A percentile compares a stretch with the other conserved stretches of the same genome.
phyloP scores from a whole-genome alignment of 1,140 invertebrate genomes.

The Acromyrmex charruanus region DNA sequence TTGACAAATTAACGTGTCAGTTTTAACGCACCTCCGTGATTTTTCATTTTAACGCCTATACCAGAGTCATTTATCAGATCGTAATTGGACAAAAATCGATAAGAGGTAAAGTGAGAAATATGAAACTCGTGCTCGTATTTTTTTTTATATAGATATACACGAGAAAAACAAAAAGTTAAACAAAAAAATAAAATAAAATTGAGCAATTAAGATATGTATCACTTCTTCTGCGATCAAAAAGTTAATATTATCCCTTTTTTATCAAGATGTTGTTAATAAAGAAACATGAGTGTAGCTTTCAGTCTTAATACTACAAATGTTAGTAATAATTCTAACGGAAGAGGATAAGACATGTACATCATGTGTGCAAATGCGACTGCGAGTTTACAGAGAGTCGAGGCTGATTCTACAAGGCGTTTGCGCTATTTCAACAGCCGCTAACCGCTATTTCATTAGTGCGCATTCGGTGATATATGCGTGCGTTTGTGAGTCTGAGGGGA shows the following conservation, averaged over 20 bases:
- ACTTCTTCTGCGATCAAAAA: neutral
- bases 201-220: neutral
- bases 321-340: conserved; percentile 38
- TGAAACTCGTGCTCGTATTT: neutral
- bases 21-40: neutral
- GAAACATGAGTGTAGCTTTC: neutral
- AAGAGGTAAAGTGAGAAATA: neutral
- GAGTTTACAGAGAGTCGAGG: conserved; percentile 19
- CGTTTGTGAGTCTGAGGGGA: conserved; percentile 41
- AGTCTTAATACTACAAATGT: neutral
- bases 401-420: conserved; percentile 36
- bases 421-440: conserved; percentile 45
- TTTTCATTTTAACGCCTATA: neutral
- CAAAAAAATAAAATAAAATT: neutral
- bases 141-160: neutral
- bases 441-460: conserved; percentile 60
- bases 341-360: conserved; percentile 5
- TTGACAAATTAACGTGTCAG: conserved; percentile 4
- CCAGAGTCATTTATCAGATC: neutral
- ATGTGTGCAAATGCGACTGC: conserved; percentile 32
- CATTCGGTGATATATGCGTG: conserved; percentile 52
- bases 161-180: neutral
- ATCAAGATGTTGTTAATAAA: conserved; percentile 11
- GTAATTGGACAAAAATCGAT: neutral
- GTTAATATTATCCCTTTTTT: neutral